These are phyloP conservation scores for Amblyornis subalaris DNA, from an alignment of 2,113 vertebrate species.

Conservation along the genomic window DNA sequence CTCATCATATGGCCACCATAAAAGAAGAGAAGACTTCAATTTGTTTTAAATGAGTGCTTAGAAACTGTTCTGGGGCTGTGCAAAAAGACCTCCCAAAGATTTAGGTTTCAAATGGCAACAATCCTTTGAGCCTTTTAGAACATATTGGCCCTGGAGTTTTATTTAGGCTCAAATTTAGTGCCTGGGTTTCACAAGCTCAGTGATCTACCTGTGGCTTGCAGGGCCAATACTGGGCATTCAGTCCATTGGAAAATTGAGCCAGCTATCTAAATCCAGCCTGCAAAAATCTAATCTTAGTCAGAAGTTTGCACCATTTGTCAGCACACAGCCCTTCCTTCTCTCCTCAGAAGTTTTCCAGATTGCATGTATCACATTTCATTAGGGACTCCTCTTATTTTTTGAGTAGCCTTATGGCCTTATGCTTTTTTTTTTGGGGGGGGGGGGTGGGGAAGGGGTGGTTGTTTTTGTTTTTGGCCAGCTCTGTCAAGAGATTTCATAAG, in stretches of 20 bases:
- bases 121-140: not conserved
- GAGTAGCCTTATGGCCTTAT: not conserved
- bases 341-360: conserved; percentile 9
- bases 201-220: not conserved
- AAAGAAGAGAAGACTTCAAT: not conserved
- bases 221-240: not conserved
- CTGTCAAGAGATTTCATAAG: conserved; percentile 63
- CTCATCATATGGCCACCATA: not conserved
- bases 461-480: not conserved
- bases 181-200: not conserved
- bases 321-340: conserved; percentile 29
- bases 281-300: conserved; percentile 24
- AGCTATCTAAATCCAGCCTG: not conserved
- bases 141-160: fast-evolving
- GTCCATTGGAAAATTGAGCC: not conserved
- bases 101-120: not conserved
- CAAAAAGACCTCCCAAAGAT: not conserved
- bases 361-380: conserved; percentile 11
- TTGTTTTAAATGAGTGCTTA: not conserved
- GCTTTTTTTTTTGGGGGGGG: not conserved
- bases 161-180: not conserved
- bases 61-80: not conserved
- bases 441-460: no score
- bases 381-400: not conserved
- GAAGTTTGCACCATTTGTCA: conserved; percentile 23